Percentiles rank a stretch among this genome's conserved stretches.
These are phyloP conservation scores for Trichogramma evanescens DNA, from an alignment of 2,888 invertebrate species.

Conservation along the genomic window DNA sequence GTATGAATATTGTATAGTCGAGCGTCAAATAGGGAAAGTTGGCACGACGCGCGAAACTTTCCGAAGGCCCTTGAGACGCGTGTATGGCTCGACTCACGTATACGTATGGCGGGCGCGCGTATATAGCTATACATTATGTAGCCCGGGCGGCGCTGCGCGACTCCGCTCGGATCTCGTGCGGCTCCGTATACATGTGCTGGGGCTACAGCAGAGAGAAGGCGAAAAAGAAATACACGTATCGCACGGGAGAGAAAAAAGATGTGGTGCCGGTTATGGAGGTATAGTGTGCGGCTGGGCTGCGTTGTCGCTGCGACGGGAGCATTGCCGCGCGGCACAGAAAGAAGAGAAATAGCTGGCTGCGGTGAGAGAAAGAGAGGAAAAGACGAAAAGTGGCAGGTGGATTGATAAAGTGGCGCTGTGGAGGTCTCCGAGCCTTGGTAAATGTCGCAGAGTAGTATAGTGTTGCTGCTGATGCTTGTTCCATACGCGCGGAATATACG, in stretches of 20 bases:
- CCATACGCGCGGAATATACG: too few relatives aligned
- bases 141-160: too few relatives aligned
- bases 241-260: neutral
- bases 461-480: too few relatives aligned
- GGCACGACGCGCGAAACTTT: conserved; percentile 4
- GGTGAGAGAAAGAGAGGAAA: neutral
- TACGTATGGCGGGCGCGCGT: neutral
- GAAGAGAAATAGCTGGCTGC: neutral
- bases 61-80: conserved; percentile 12
- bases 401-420: neutral
- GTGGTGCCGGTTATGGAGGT: neutral
- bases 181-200: too few relatives aligned
- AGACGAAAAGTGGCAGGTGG: neutral
- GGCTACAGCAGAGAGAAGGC: neutral
- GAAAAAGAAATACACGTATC: conserved; percentile 2
- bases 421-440: too few relatives aligned
- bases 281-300: too few relatives aligned
- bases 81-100: neutral
- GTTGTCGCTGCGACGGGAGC: too few relatives aligned
- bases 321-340: neutral
- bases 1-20: conserved; percentile 21
- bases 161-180: too few relatives aligned
- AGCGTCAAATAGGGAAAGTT: conserved; percentile 22
- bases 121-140: neutral
- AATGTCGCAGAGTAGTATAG: too few relatives aligned